Evolutionary conservation across 2,797 vertebrate species (phyloP).

Genomic region (Lagodon rhomboides): DNA sequence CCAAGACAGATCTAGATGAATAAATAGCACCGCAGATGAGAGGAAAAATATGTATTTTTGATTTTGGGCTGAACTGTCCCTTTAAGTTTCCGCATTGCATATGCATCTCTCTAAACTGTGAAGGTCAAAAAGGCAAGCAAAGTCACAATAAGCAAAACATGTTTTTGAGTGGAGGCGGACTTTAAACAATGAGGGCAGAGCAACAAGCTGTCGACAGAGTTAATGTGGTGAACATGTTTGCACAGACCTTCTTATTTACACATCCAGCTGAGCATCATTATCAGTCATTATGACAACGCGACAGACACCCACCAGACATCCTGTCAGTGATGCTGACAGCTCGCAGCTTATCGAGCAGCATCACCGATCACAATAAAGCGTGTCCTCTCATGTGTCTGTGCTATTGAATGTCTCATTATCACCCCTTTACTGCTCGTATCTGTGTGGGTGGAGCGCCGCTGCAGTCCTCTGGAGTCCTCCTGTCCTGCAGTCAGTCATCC

Average conservation of each 20-base stretch:
- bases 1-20: no score
- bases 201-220: no score
- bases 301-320: not conserved
- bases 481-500: slow-evolving; percentile 44
- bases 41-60: no score
- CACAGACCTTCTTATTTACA: not conserved
- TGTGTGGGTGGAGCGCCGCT: slow-evolving; percentile 4
- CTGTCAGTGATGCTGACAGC: not conserved
- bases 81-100: no score
- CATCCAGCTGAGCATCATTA: not conserved
- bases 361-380: slow-evolving; percentile 10
- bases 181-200: no score
- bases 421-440: not conserved
- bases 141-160: not conserved
- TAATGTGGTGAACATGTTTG: not conserved
- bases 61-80: no score
- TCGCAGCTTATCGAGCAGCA: not conserved
- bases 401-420: slow-evolving; percentile 45
- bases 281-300: not conserved
- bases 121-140: not conserved
- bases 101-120: no score
- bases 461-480: slow-evolving; percentile 41
- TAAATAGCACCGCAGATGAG: no score
- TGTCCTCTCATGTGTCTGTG: slow-evolving; percentile 36
- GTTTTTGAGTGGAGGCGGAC: no score